Conservation (phyloP, 2,888 invertebrate genomes). For the Acleris sparsana region DNA sequence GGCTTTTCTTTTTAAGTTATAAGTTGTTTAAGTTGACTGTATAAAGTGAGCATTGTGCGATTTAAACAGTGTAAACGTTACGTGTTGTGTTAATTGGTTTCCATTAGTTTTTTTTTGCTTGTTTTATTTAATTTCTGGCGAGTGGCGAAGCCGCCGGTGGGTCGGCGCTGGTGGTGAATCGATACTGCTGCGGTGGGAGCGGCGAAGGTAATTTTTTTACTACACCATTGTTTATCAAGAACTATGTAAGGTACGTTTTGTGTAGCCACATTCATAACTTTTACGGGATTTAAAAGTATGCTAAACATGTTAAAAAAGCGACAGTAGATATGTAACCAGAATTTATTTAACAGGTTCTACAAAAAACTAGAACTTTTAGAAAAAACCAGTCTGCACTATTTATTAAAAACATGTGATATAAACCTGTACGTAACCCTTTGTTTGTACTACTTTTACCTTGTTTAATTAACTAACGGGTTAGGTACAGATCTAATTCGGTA, state of each 20-base stretch:
- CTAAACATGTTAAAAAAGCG: no score
- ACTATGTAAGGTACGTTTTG: conserved; percentile 3
- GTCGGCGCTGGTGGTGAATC: conserved; percentile 76
- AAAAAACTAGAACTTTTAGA: no score
- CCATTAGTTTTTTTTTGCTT: conserved; percentile 68
- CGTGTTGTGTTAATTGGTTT: conserved; percentile 75
- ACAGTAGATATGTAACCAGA: no score
- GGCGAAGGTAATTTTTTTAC: conserved; percentile 72
- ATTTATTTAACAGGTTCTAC: no score
- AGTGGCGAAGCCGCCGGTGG: conserved; percentile 60
- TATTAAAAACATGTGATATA: background rate
- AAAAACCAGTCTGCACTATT: no score
- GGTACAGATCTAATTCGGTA: no score
- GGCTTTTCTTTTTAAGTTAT: conserved; percentile 58
- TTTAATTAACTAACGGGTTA: background rate
- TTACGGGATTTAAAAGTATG: background rate
- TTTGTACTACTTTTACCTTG: background rate
- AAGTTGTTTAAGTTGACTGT: conserved; percentile 68
- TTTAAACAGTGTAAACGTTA: conserved; percentile 64
- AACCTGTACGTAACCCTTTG: background rate
- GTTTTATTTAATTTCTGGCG: conserved; percentile 47
- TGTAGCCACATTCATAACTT: background rate
- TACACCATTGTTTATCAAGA: conserved; percentile 43
- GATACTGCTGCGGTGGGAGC: conserved; percentile 76
- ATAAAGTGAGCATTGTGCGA: conserved; percentile 68